Evolutionary conservation across 2,113 vertebrate species (phyloP).

Genomic region (Rutilus rutilus): DNA sequence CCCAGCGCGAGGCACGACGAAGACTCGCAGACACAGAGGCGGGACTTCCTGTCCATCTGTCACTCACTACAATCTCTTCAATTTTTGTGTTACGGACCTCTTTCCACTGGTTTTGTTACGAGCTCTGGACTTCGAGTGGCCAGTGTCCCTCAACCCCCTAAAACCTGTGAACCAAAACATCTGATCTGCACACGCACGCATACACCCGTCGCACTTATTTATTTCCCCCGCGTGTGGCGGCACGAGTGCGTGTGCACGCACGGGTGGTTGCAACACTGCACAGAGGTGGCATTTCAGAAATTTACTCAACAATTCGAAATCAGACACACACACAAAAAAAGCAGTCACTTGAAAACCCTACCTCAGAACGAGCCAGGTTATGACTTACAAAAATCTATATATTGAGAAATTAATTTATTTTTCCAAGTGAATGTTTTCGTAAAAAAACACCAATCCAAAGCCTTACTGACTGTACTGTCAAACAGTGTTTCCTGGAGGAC

Average conservation of each 20-base stretch:
- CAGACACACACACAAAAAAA: constrained; percentile 59
- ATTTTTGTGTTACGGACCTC: constrained; percentile 25
- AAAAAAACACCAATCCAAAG: constrained; percentile 75
- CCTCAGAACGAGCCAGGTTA: constrained; percentile 89
- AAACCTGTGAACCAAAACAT: constrained; percentile 75
- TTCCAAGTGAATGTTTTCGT: constrained; percentile 80
- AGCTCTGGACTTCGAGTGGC: constrained; percentile 59
- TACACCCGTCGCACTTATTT: constrained; percentile 69
- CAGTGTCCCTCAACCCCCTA: constrained; percentile 63
- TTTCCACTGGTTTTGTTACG: constrained; percentile 63
- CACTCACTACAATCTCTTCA: constrained; percentile 41
- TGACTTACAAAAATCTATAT: constrained; percentile 71
- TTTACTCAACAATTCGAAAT: constrained; percentile 72
- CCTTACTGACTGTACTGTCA: constrained; percentile 81
- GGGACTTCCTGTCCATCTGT: constrained; percentile 50
- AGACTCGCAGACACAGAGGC: constrained; percentile 59
- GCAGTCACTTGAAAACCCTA: constrained; percentile 83
- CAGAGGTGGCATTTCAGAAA: constrained; percentile 71
- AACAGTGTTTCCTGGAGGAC: constrained; percentile 69
- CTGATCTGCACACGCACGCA: constrained; percentile 30
- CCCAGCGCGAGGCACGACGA: constrained; percentile 62
- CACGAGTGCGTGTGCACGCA: constrained; percentile 58
- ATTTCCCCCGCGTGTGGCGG: constrained; percentile 64
- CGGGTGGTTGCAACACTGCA: constrained; percentile 58
- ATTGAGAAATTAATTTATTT: constrained; percentile 73